Evolutionary conservation across 2,113 vertebrate genomes (phyloP).

Genomic region (Chionis minor): DNA sequence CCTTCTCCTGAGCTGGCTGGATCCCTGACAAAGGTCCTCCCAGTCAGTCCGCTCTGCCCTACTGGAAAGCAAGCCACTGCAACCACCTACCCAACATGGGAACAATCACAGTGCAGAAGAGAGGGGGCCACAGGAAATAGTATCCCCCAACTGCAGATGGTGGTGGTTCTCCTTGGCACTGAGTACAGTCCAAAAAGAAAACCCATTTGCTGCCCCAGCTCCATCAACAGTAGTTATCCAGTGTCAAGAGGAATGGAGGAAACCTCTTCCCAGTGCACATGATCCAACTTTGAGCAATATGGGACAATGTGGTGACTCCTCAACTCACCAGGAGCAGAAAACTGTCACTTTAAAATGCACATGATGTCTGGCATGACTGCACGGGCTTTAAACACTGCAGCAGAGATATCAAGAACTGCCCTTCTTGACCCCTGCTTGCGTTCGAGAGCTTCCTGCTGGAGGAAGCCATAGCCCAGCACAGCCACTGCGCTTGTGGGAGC

Average conservation of each 20-base stretch:
- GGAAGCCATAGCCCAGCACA: background rate
- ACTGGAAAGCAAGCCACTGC: background rate
- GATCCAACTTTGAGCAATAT: background rate
- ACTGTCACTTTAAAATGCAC: background rate
- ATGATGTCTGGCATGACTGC: rapidly evolving
- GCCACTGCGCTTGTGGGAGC: background rate
- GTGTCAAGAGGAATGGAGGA: background rate
- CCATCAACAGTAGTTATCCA: background rate
- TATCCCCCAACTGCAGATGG: background rate
- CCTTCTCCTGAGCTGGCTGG: background rate
- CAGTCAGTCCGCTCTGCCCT: background rate
- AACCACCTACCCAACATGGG: background rate
- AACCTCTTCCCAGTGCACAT: background rate
- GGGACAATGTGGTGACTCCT: background rate
- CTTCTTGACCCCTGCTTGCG: background rate
- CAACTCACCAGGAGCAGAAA: background rate
- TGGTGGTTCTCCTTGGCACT: background rate
- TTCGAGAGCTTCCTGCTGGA: background rate
- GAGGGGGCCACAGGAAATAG: background rate
- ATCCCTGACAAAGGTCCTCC: background rate
- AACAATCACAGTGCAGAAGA: background rate
- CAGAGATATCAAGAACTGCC: background rate
- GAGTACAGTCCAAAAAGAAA: background rate
- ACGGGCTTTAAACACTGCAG: rapidly evolving
- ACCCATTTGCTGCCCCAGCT: background rate